Percentiles rank a stretch among this genome's conserved stretches.
Conservation (phyloP, 2,797 vertebrate species). For the Phataginus tricuspis region DNA sequence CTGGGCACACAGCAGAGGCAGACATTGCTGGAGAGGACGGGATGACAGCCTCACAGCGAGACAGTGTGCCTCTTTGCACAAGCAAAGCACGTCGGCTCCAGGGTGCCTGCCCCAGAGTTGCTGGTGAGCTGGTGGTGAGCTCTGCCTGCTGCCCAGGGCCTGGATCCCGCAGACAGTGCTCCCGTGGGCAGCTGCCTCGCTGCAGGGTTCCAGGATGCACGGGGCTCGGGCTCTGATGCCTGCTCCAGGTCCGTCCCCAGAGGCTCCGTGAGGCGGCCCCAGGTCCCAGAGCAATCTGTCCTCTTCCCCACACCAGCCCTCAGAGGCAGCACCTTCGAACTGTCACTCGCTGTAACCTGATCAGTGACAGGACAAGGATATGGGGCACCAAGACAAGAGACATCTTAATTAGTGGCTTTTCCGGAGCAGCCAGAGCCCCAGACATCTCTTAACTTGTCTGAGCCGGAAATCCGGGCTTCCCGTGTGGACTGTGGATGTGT, state of each 20-base stretch:
- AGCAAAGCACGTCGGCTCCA: too few species aligned
- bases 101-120: neutral
- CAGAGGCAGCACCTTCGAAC: constrained; percentile 59
- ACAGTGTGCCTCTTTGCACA: accelerated
- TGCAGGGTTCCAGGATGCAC: accelerated
- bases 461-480: constrained; percentile 25
- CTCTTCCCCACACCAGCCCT: accelerated
- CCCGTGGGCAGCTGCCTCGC: neutral
- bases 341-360: constrained; percentile 81
- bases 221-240: accelerated
- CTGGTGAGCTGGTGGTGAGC: neutral
- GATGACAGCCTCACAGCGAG: accelerated
- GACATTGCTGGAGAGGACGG: accelerated
- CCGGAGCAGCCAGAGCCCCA: constrained; percentile 37
- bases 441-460: constrained; percentile 25
- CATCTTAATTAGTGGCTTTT: constrained; percentile 83
- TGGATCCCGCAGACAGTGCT: accelerated
- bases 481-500: accelerated
- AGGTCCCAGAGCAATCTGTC: neutral
- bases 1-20: accelerated
- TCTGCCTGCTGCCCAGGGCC: accelerated
- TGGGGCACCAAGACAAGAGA: constrained; percentile 64
- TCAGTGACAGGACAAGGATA: constrained; percentile 72
- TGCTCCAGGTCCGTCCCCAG: neutral
- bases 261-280: neutral